Base-by-base conservation (phyloP, 2,888 invertebrate genomes). In the Cremastinae sp. region DNA sequence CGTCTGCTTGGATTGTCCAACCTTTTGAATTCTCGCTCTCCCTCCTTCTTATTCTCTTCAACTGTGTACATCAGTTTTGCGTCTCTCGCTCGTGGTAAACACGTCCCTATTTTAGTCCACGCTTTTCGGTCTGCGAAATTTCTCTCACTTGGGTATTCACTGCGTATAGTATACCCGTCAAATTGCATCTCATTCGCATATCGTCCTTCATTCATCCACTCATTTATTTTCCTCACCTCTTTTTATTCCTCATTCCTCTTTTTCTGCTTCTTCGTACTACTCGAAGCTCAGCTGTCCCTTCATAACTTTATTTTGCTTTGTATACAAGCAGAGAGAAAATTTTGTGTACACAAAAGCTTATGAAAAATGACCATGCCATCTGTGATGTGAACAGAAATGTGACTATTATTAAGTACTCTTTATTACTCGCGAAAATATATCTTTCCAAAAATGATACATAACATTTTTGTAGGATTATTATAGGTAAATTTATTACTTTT, bases 41-140 rank as follows among this genome's bases (percentile, higher is more conserved):
- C 36, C n/a, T n/a, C n/a, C n/a, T n/a, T n/a, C 56, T 45, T 53
- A 45, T 47, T 28, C 53, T 22, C 43, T 53, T 62, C 62, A 73
- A 72, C 72, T 65, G 34, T 53, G 58, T 58, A 12, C 45, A 34
- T 14, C 38, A 38, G 45, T 68, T 45, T 53, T 53, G 45, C 53
- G 51, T 54, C 47, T 59, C 56, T 68, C 71, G 54, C 58, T 62
- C 65, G 58, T 71, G 58, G 75, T 73, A 75, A 78, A 78, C 75
- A 75, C 78, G 78, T 69, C 64, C 65, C 72, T 73, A 78, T 78
- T 78, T 73, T 59, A 41, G 74, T 77, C 70, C 70, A 66, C 65
- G 68, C 58, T n/a, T n/a, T 73, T 76, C 64, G 45, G 62, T 61
- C 58, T 68, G 66, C 71, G 43, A 54, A 58, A 76, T 65, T 64